Evolutionary conservation across 2,113 vertebrate genomes (phyloP), one percentile per base, ranked within the genome.

Genomic region (Clinocottus analis): DNA sequence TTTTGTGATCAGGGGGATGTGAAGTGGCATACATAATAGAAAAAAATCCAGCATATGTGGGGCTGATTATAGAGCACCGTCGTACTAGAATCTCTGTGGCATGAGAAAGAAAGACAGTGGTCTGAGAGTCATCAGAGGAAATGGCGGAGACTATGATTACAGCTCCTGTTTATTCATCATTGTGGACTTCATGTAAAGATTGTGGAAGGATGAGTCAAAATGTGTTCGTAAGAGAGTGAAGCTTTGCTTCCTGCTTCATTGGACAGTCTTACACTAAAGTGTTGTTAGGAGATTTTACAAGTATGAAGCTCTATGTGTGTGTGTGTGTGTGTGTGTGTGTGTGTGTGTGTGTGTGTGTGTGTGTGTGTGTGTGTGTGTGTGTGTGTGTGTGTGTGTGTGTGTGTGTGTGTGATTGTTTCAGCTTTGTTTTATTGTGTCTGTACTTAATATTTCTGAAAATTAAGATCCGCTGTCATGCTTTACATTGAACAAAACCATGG

Each of bases 21-120:
- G 58, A 81, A 80, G 63, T 75, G 35, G 35, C 43, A 78, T 75
- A 56, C 58, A 73, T 89, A 69, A 79, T 80, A 59, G 56, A 77
- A 72, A 79, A n/a, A 66, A 63, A 63, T 45, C 35, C 53, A 12
- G 55, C 39, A 75, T 39, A 63, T 51, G 41, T 39, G 16, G 63
- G 35, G 39, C 25, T 72, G 43, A 75, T 77, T 59, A 82, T 79
- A 63, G 66, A 74, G 33, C 33, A 13, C 7, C 45, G 31, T 27
- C 5, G 39, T 58, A 9, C 23, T 39, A 62, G 29, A 47, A 47
- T 45, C 37, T 61, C 17, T 35, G 31, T 29, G 29, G 60, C 47
- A 49, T 61, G 61, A 76, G 64, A 43, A 14, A 63, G 31, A 4
- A 14, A 31, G 60, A 35, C 58, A 72, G 61, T 45, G 68, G 63